These are phyloP conservation scores for Coilia nasus DNA, from an alignment of 2,797 vertebrate genomes.

Conservation along the genomic window DNA sequence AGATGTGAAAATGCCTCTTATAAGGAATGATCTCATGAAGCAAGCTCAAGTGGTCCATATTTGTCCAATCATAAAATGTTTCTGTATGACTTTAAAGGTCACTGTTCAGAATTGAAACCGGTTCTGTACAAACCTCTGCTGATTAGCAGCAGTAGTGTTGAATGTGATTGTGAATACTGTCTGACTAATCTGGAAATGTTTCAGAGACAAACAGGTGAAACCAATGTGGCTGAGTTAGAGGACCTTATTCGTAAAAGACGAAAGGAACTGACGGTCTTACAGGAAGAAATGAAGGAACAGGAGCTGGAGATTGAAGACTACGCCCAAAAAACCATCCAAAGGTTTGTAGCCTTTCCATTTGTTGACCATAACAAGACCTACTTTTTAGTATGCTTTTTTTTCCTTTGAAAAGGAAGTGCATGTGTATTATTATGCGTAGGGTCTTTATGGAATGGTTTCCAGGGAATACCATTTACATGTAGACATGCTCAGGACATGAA, in stretches of 20 bases:
- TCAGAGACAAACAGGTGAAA: constrained; percentile 69
- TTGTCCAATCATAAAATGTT: not conserved
- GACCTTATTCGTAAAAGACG: constrained; percentile 61
- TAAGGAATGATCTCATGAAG: not conserved
- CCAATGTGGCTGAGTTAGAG: constrained; percentile 64
- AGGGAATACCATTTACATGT: not conserved
- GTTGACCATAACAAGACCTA: not conserved
- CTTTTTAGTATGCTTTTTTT: not conserved
- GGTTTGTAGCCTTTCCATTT: constrained; percentile 53
- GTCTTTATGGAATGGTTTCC: not conserved
- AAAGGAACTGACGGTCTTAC: constrained; percentile 55
- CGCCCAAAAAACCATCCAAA: constrained; percentile 64
- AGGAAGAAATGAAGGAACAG: constrained; percentile 65
- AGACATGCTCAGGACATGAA: not conserved
- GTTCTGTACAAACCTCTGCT: not conserved
- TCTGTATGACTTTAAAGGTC: not conserved
- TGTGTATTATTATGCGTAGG: not conserved
- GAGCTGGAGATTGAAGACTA: constrained; percentile 64
- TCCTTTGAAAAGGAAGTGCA: not conserved
- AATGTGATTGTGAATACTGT: not conserved
- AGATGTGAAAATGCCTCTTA: not conserved
- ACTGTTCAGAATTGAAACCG: not conserved
- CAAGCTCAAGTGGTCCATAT: not conserved
- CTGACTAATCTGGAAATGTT: not conserved
- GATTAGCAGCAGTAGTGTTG: not conserved